phyloP scores from a whole-genome alignment of 2,113 vertebrate genomes.

The Anguilla japonica region DNA sequence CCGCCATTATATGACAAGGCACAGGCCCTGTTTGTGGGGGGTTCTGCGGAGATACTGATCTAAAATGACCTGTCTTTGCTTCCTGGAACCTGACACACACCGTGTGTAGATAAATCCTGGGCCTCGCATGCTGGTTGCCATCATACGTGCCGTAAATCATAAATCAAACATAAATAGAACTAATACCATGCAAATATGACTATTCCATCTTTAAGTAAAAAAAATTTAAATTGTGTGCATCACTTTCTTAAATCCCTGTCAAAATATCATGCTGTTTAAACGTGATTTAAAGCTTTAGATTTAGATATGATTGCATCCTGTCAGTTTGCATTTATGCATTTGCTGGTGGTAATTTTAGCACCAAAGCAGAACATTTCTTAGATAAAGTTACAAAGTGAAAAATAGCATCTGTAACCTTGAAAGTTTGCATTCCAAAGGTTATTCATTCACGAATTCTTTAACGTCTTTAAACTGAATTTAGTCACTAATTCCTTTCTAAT shows the following conservation, averaged over 20 bases:
- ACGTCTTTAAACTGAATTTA: not conserved
- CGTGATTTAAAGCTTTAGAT: constrained; percentile 73
- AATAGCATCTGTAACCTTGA: not conserved
- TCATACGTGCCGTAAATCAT: constrained; percentile 58
- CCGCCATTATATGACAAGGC: constrained; percentile 63
- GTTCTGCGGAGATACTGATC: constrained; percentile 66
- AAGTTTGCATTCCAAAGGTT: not conserved
- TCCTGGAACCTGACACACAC: constrained; percentile 47
- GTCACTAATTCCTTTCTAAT: not conserved
- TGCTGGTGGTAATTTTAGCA: constrained; percentile 68
- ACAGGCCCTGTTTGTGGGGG: constrained; percentile 45
- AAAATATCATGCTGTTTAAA: constrained; percentile 75
- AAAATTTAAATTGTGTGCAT: constrained; percentile 60
- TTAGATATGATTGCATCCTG: constrained; percentile 60
- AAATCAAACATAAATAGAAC: constrained; percentile 33
- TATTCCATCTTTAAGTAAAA: constrained; percentile 54
- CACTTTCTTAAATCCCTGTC: constrained; percentile 54
- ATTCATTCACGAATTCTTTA: not conserved
- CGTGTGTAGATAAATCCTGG: constrained; percentile 60
- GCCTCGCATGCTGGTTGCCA: constrained; percentile 45
- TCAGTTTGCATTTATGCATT: constrained; percentile 55
- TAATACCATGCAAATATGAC: constrained; percentile 72
- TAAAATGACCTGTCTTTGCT: constrained; percentile 64
- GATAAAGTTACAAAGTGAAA: constrained; percentile 20
- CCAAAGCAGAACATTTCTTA: constrained; percentile 52